These are phyloP conservation scores for Lineus longissimus DNA, from an alignment of 1,140 invertebrate species.

Conservation along the genomic window DNA sequence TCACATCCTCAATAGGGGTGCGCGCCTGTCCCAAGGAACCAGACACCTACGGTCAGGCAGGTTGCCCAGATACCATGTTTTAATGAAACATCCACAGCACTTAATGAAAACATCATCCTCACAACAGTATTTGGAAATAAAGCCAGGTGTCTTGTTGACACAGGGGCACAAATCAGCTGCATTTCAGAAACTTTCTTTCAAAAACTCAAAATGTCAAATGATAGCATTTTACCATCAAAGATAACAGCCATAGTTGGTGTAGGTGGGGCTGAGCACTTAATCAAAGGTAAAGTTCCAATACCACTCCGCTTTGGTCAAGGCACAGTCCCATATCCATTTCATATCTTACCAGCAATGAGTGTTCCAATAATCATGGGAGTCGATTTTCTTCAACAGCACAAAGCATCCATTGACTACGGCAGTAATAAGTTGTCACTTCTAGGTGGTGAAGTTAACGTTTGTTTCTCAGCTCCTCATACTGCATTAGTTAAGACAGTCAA, in stretches of 20 bases:
- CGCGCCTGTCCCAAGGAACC: constrained; percentile 2
- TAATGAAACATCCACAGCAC: neutral
- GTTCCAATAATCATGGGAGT: neutral
- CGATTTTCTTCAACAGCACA: neutral
- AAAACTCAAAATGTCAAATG: neutral
- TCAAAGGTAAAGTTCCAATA: neutral
- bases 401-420: neutral
- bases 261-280: neutral
- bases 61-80: neutral
- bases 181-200: neutral
- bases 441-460: neutral
- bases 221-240: neutral
- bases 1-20: constrained; percentile 6
- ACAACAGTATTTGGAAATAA: neutral
- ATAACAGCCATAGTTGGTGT: neutral
- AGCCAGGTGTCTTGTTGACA: neutral
- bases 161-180: neutral
- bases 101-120: neutral
- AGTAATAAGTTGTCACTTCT: neutral
- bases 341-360: neutral
- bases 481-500: neutral
- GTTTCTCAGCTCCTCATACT: neutral
- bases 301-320: neutral
- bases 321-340: neutral
- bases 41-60: neutral